These are phyloP conservation scores for Polyploca ridens DNA, from an alignment of 2,888 invertebrate species.

Conservation along the genomic window DNA sequence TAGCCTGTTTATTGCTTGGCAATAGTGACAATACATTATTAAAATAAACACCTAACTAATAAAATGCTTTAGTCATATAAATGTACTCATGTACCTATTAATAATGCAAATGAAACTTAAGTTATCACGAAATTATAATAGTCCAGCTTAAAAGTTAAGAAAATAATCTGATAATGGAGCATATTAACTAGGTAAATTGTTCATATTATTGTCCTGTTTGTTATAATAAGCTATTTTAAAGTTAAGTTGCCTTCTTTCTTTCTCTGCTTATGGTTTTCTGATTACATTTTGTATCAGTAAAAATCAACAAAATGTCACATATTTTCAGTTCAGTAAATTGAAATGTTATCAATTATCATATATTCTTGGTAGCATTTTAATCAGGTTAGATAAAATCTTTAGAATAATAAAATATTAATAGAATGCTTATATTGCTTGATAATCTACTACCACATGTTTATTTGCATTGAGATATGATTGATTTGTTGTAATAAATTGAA, in stretches of 20 bases:
- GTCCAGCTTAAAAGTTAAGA: not conserved
- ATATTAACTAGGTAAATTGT: not conserved
- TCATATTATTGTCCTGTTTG: not conserved
- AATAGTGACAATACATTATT: too few species aligned
- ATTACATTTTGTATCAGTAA: not conserved
- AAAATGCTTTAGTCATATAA: too few species aligned
- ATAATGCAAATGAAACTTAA: not conserved
- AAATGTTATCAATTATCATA: conserved; percentile 1
- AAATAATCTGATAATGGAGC: not conserved
- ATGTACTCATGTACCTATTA: not conserved
- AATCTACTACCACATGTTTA: not conserved
- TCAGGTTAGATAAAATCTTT: not conserved
- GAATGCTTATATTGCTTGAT: not conserved
- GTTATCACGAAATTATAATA: not conserved
- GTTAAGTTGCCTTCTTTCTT: too few species aligned
- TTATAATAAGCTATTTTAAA: not conserved
- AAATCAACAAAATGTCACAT: not conserved
- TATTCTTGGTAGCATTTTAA: conserved; percentile 2
- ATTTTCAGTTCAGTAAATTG: not conserved
- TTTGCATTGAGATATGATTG: not conserved
- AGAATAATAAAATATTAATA: not conserved
- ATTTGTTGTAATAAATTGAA: not conserved
- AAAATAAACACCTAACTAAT: too few species aligned
- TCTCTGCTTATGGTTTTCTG: too few species aligned
- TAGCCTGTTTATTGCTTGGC: too few species aligned